Evolutionary conservation across 2,113 vertebrate species (phyloP).

Genomic region (Engraulis encrasicolus): DNA sequence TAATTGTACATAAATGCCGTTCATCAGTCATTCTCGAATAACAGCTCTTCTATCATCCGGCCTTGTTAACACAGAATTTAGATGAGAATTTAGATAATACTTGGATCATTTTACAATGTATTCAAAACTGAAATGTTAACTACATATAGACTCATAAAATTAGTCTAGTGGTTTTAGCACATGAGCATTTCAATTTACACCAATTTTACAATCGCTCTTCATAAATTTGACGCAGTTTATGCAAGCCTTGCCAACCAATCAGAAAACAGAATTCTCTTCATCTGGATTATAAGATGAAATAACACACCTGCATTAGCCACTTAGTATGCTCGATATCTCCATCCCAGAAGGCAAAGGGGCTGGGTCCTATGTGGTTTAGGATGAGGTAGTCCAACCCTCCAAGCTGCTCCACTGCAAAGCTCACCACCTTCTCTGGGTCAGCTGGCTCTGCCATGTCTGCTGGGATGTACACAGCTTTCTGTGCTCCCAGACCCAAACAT

Average conservation of each 20-base stretch:
- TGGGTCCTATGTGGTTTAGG: conserved; percentile 81
- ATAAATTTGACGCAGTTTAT: conserved; percentile 31
- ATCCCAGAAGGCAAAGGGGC: conserved; percentile 74
- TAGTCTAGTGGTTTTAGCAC: no score
- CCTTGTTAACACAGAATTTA: no score
- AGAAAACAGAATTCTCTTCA: neutral
- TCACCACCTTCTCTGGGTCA: conserved; percentile 77
- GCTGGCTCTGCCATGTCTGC: conserved; percentile 80
- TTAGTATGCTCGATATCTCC: conserved; percentile 74
- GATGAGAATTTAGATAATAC: no score
- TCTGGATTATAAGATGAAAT: neutral
- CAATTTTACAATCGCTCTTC: no score
- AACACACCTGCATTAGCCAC: conserved; percentile 83
- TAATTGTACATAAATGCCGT: no score
- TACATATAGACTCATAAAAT: no score
- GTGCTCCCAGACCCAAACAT: conserved; percentile 81
- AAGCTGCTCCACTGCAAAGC: conserved; percentile 81
- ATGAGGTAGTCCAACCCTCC: conserved; percentile 85
- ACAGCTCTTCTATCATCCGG: no score
- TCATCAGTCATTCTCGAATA: no score
- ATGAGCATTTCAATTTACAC: no score
- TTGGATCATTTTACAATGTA: no score
- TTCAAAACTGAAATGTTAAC: no score
- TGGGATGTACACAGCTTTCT: conserved; percentile 76
- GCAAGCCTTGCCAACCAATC: neutral